These are phyloP conservation scores for Caenorhabditis drosophilae DNA, from an alignment of 2,888 invertebrate genomes.

Conservation along the genomic window DNA sequence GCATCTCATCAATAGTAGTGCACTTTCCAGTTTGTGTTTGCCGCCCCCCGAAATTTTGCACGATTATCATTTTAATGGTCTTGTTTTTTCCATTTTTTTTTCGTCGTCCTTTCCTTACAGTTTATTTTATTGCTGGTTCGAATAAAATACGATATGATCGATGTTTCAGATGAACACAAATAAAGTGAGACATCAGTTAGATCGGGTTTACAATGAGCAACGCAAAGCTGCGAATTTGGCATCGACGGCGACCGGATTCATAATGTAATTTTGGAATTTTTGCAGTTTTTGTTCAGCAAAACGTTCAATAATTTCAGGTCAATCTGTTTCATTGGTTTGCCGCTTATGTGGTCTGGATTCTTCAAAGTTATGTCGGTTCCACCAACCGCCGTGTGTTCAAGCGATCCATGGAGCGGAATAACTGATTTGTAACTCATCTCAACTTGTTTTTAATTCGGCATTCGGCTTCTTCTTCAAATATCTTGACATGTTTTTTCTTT, in stretches of 20 bases:
- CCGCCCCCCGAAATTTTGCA: no score
- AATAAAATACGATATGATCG: not conserved
- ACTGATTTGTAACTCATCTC: slow-evolving; percentile 34
- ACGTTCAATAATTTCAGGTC: slow-evolving; percentile 30
- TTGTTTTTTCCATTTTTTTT: not conserved
- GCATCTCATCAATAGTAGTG: no score
- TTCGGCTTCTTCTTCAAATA: no score
- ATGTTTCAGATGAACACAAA: slow-evolving; percentile 5
- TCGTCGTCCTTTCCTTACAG: not conserved
- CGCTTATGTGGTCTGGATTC: slow-evolving; percentile 49
- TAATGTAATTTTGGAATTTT: slow-evolving; percentile 32
- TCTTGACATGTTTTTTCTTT: not conserved
- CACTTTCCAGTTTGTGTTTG: no score
- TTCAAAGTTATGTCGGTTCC: slow-evolving; percentile 47
- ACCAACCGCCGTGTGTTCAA: slow-evolving; percentile 30
- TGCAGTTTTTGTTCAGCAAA: not conserved
- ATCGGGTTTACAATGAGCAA: slow-evolving; percentile 46
- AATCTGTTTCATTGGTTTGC: slow-evolving; percentile 51
- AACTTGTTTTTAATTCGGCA: not conserved
- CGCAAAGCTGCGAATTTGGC: slow-evolving; percentile 47
- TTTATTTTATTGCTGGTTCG: not conserved
- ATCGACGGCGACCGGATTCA: slow-evolving; percentile 51
- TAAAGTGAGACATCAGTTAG: slow-evolving; percentile 30
- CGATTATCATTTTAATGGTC: no score
- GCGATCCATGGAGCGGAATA: slow-evolving; percentile 52